Evolutionary conservation across 2,797 vertebrate species (phyloP), one percentile per base, ranked within the genome.

Genomic region (Leucoraja ocellata): DNA sequence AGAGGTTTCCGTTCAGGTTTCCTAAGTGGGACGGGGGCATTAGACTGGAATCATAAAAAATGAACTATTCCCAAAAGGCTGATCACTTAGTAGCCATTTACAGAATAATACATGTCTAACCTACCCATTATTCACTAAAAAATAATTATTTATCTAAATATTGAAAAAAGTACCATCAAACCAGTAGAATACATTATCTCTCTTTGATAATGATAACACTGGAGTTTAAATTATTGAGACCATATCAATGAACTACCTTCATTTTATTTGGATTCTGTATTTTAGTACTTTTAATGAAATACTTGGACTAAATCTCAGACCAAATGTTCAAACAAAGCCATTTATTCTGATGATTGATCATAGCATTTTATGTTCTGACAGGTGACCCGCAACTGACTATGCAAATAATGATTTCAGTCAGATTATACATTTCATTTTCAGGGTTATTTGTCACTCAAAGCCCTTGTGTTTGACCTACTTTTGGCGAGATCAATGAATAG

Each of bases 351-450:
- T 92, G 71, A 92, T n/a, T n/a, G 23, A 76, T 92, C 36, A 9
- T 76, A 74, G 76, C 28, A 76, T 76, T 14, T 25, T 46, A 74
- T 58, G 68, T 16, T 91, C 21, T 73, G 71, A 92, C 36, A 92
- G 11, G 71, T 92, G 71, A n/a, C 36, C 90, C 21, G 39, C 39
- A 74, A 25, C 71, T 92, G 68, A 54, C 10, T 10, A n/a, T 25
- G 58, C 54, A 39, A 92, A 92, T 76, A 74, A 92, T 54, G 39
- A 76, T 16, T 36, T 54, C 36, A 76, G 39, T 9, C 71, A 58
- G 68, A 92, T 76, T 71, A 25, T n/a, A 58, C 25, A 58, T 74
- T 92, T 68, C 61, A 92, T 73, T 92, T 92, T 76, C 68, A 18
- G 71, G 25, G 71, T 14, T 92, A 71, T 58, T 76, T 76, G 39